These are phyloP conservation scores for Aptenodytes forsteri DNA, from an alignment of 2,113 vertebrate species.

Conservation along the genomic window DNA sequence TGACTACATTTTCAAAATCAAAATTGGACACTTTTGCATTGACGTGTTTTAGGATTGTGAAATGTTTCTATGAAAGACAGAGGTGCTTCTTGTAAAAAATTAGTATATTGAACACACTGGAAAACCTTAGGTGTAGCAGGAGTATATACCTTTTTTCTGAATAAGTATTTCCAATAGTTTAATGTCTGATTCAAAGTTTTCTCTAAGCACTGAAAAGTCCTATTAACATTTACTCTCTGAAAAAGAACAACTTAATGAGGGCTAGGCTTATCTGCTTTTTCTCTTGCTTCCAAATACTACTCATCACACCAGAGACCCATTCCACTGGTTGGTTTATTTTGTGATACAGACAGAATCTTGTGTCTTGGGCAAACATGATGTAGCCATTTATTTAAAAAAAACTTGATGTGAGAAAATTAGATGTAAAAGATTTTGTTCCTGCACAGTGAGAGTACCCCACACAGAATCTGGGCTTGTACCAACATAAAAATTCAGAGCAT, in stretches of 20 bases:
- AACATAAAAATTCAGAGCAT: background rate
- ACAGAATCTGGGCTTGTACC: background rate
- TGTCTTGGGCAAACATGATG: background rate
- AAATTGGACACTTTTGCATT: background rate
- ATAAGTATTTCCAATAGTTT: background rate
- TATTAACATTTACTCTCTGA: background rate
- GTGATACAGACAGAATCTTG: background rate
- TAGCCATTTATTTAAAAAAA: background rate
- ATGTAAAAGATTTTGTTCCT: background rate
- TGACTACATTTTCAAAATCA: background rate
- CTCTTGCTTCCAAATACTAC: background rate
- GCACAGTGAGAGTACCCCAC: background rate
- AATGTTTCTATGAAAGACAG: background rate
- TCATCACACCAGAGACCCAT: background rate
- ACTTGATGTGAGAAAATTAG: background rate
- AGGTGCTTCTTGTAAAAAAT: background rate
- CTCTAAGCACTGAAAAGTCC: background rate
- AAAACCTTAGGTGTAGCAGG: background rate
- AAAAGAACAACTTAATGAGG: background rate
- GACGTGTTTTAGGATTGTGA: background rate
- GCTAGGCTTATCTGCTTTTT: background rate
- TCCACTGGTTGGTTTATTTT: background rate
- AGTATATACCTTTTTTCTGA: background rate
- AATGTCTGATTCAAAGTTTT: background rate
- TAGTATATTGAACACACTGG: background rate